Evolutionary conservation across 2,797 vertebrate genomes (phyloP), one percentile per base, ranked within the genome.

Genomic region (Pelobates cultripes): DNA sequence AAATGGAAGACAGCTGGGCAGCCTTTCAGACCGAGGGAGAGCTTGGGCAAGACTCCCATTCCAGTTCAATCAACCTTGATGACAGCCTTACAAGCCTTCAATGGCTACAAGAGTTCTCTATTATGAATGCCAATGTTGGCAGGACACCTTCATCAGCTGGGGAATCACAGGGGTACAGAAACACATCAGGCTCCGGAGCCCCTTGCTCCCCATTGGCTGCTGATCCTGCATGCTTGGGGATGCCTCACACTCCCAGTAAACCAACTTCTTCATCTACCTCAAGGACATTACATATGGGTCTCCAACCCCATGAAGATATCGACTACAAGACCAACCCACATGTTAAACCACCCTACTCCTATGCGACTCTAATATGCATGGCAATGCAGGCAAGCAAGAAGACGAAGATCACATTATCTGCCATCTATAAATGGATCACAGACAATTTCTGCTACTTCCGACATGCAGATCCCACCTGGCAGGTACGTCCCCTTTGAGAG

Each of bases 371-470:
- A 53, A 99, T 99, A 90, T 98, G 97, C 89, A 98, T 99, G 98
- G 97, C 97, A 10, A 99, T 99, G 97, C 96, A 98, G 86, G 96
- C 96, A 79, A 97, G 96, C 89, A 93, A 95, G 80, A 94, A 95
- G 91, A 95, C 89, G 87, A 97, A 99, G 92, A 97, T 99, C 91
- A 98, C 97, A 0, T 93, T 99, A 74, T 96, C 97, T 1, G 95
- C 94, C 91, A 99, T 99, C 93, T 99, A 99, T 91, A 95, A 95
- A 82, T 99, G 97, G 97, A 99, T 99, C 91, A 99, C 96, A 0
- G 97, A 99, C 87, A 98, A 99, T 90, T 99, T 97, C 94, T 99
- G 98, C 93, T 99, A 97, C 90, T 99, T 97, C 91, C 88, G 95
- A 45, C 95, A 98, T 0, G 97, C 97, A 0, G 97, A 99, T 79